Evolutionary conservation across 2,888 invertebrate species (phyloP), one percentile per base, ranked within the genome.

Genomic region (Orthonevra nobilis): DNA sequence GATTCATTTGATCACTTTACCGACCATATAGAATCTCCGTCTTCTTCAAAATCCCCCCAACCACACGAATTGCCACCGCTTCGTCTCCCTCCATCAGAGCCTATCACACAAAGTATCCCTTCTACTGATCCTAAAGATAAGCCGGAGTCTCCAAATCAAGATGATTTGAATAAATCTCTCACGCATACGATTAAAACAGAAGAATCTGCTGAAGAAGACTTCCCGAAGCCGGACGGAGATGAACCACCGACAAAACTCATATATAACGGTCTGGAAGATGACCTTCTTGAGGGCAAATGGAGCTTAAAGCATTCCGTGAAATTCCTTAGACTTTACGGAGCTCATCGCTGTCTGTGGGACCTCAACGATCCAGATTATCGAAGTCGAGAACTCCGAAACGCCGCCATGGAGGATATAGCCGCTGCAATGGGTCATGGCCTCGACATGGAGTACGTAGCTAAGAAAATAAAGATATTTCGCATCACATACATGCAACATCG

Each of bases 381-480:
- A 5, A 83, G 82, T 10, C 81, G 83, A 15, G 81, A 82, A 2
- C 26, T 83, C 12, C 84, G 84, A 6, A 81, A 82, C 48, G 84
- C 84, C 3, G 84, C 84, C n/a, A 73, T 84, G 44, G 81, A 81
- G 54, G 84, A 85, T 56, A 85, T 85, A 56, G 84, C 84, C 19
- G 84, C 84, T 2, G 83, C 82, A 2, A 85, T 85, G 84, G 84
- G 84, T 12, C 81, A 83, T 58, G 83, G 82, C 0, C 28, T 84
- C 3, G 63, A 82, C 40, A 58, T 82, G 3, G 77, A 82, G 12
- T 83, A 84, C 74, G 84, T 84, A 0, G 81, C 83, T 0, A 84
- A 83, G 34, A 84, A 84, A 58, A 84, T 84, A 5, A 83, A 84
- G 50, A 84, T 84, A n/a, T 84, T 84, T 42, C 84, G 84, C n/a